Evolutionary conservation across 37 sponge, comb jelly and placozoan species (phyloP).

Genomic region (Mnemiopsis leidyi): DNA sequence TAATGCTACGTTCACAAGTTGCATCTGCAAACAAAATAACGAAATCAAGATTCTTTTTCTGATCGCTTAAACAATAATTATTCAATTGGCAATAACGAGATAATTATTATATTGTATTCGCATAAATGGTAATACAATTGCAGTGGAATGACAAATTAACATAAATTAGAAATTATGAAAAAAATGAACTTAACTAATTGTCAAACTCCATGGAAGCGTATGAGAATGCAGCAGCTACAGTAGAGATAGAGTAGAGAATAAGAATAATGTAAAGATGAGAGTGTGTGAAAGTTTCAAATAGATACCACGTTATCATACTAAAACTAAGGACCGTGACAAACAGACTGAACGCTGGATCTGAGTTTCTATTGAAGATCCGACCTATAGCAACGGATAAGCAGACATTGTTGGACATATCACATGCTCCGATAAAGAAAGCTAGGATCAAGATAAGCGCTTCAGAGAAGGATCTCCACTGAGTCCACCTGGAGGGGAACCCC

Average conservation of each 20-base stretch:
- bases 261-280: not conserved
- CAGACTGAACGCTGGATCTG: slow-evolving; percentile 43
- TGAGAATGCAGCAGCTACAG: not conserved
- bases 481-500: slow-evolving; percentile 53
- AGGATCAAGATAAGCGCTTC: not conserved
- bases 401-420: slow-evolving; percentile 59
- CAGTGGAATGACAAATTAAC: too few species aligned
- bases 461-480: not conserved
- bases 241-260: not conserved
- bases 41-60: too few species aligned
- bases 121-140: too few species aligned
- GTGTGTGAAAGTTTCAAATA: not conserved
- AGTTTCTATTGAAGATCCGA: not conserved
- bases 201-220: not conserved
- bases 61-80: too few species aligned
- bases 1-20: too few species aligned
- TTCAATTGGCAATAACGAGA: too few species aligned
- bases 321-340: slow-evolving; percentile 49
- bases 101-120: too few species aligned
- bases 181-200: not conserved
- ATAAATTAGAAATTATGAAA: too few species aligned
- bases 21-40: too few species aligned
- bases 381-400: slow-evolving; percentile 40
- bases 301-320: slow-evolving; percentile 45
- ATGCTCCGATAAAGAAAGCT: slow-evolving; percentile 38